Conservation (phyloP, 92 coral and sea anemone species). For the Phymanthus crucifer region DNA sequence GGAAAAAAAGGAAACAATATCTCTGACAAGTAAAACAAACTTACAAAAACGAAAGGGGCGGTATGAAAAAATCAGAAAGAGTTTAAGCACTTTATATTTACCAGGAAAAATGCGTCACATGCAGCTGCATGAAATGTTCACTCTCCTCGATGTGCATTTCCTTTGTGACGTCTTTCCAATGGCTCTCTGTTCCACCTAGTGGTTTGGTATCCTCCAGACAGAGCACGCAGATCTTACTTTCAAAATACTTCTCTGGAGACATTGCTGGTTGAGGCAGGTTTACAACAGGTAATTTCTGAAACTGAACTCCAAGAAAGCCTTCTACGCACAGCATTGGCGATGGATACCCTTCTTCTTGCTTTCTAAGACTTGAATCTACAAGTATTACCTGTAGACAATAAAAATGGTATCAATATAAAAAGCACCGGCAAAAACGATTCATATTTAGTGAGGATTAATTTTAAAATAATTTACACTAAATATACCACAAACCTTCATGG, state of each 20-base stretch:
- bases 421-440: too few relatives aligned
- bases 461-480: too few relatives aligned
- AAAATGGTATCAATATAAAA: too few relatives aligned
- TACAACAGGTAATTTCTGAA: neutral
- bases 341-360: neutral
- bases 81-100: neutral
- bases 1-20: neutral
- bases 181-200: neutral
- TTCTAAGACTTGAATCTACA: neutral
- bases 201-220: neutral
- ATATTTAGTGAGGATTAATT: too few relatives aligned
- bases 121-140: neutral
- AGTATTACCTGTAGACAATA: neutral
- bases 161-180: slow-evolving; percentile 14
- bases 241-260: neutral
- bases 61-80: too few relatives aligned
- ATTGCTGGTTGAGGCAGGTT: slow-evolving; percentile 21
- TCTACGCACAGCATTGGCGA: slow-evolving; percentile 19
- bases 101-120: slow-evolving; percentile 5
- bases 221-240: slow-evolving; percentile 2
- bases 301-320: slow-evolving; percentile 1
- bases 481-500: too few relatives aligned
- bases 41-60: neutral
- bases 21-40: neutral
- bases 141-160: neutral